phyloP scores from a whole-genome alignment of 2,888 invertebrate species.

The Gortyna flavago region DNA sequence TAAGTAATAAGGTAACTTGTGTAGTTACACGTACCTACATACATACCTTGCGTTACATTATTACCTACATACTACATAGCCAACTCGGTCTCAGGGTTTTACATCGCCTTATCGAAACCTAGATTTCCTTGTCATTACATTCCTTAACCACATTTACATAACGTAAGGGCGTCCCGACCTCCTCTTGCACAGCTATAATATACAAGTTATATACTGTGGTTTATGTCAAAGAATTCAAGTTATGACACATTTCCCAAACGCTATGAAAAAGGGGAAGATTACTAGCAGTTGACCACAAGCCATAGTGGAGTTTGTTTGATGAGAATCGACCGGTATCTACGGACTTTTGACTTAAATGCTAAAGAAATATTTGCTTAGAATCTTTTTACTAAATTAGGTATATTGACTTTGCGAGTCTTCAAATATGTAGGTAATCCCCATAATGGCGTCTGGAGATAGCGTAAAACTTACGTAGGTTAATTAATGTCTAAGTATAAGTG shows the following conservation, averaged over 20 bases:
- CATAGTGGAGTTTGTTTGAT: background rate
- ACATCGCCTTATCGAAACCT: background rate
- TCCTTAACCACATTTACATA: conserved; percentile 26
- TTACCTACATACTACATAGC: background rate
- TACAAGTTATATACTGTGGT: background rate
- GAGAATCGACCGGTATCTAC: background rate
- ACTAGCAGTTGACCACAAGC: too few relatives aligned
- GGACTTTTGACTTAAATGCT: background rate
- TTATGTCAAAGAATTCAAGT: background rate
- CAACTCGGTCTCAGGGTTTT: conserved; percentile 20
- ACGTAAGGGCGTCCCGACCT: background rate
- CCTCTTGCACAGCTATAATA: background rate
- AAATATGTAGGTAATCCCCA: background rate
- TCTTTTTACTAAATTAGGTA: background rate
- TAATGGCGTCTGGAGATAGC: background rate
- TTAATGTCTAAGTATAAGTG: background rate
- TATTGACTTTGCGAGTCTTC: background rate
- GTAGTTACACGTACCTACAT: background rate
- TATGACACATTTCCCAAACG: background rate
- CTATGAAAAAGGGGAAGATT: background rate
- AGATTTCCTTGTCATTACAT: conserved; percentile 32
- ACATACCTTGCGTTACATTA: background rate
- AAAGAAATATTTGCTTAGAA: background rate
- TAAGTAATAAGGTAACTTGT: background rate
- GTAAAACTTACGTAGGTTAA: background rate